Percentiles rank a stretch among this genome's conserved stretches.
These are phyloP conservation scores for Dallia pectoralis DNA, from an alignment of 2,797 vertebrate genomes.

Conservation along the genomic window DNA sequence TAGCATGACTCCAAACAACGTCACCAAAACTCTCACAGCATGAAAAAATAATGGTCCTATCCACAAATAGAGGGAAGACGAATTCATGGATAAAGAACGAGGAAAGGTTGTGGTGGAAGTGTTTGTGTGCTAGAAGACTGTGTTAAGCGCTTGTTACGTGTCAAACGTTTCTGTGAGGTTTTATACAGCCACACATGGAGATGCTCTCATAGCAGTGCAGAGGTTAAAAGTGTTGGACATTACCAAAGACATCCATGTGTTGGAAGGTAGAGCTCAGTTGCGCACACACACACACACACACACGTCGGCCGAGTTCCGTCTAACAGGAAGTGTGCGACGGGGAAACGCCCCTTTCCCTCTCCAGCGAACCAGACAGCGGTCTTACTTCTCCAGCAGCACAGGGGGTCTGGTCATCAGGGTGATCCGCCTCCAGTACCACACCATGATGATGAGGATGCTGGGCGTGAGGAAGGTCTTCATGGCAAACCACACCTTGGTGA, in stretches of 20 bases:
- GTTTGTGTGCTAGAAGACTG: conserved; percentile 58
- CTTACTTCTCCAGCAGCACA: conserved; percentile 96
- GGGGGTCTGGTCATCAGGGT: conserved; percentile 90
- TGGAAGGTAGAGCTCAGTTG: background rate
- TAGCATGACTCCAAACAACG: conserved; percentile 35
- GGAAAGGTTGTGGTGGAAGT: conserved; percentile 30
- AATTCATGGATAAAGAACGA: conserved; percentile 22
- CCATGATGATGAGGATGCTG: conserved; percentile 93
- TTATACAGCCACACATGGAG: conserved; percentile 47
- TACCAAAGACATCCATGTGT: background rate
- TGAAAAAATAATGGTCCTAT: conserved; percentile 66
- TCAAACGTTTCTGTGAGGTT: conserved; percentile 47
- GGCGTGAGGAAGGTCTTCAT: conserved; percentile 99
- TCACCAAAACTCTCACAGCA: conserved; percentile 64
- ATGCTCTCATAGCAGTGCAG: conserved; percentile 37
- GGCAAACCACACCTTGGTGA: conserved; percentile 97
- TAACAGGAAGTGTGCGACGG: background rate
- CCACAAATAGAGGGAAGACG: conserved; percentile 56
- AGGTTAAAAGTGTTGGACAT: conserved; percentile 20
- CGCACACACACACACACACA: background rate
- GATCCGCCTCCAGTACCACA: conserved; percentile 98
- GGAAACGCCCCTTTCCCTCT: background rate
- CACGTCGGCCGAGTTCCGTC: background rate
- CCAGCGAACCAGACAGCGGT: background rate
- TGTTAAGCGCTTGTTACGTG: conserved; percentile 48